Evolutionary conservation across 2,113 vertebrate genomes (phyloP).

Genomic region (Labeo rohita): DNA sequence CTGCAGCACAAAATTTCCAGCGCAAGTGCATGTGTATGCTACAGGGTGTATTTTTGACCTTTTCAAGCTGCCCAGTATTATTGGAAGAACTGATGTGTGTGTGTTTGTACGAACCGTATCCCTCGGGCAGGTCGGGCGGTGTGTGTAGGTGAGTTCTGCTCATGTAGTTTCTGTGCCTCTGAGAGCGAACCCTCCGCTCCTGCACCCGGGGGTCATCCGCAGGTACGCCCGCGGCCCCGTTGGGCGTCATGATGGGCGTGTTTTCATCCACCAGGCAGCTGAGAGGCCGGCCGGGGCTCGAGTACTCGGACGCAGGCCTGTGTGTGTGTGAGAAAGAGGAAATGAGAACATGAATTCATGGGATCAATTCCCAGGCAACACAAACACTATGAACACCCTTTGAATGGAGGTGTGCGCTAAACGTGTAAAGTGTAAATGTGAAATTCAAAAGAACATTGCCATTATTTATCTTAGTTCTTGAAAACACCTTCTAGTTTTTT

Average conservation of each 20-base stretch:
- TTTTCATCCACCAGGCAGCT: constrained; percentile 98
- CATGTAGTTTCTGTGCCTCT: constrained; percentile 98
- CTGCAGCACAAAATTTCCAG: constrained; percentile 19
- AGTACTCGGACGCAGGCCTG: constrained; percentile 96
- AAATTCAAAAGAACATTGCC: not conserved
- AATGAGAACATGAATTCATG: not conserved
- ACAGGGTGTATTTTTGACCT: constrained; percentile 15
- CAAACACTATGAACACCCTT: not conserved
- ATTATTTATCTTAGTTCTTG: not conserved
- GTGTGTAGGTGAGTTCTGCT: constrained; percentile 98
- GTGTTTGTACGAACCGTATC: constrained; percentile 84
- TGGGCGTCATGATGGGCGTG: constrained; percentile 88
- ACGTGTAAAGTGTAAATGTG: not conserved
- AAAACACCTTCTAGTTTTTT: not conserved
- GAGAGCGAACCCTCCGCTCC: constrained; percentile 92
- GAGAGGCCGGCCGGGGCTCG: constrained; percentile 92
- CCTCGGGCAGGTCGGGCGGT: constrained; percentile 94
- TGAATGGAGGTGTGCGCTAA: not conserved
- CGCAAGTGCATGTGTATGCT: not conserved
- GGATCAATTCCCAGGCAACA: not conserved
- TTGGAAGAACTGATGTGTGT: constrained; percentile 3
- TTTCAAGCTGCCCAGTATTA: not conserved
- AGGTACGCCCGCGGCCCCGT: constrained; percentile 87
- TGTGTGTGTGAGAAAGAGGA: not conserved
- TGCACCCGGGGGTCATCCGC: constrained; percentile 83